Evolutionary conservation across 2,888 invertebrate genomes (phyloP).

Genomic region (Drosophila peninsularis): DNA sequence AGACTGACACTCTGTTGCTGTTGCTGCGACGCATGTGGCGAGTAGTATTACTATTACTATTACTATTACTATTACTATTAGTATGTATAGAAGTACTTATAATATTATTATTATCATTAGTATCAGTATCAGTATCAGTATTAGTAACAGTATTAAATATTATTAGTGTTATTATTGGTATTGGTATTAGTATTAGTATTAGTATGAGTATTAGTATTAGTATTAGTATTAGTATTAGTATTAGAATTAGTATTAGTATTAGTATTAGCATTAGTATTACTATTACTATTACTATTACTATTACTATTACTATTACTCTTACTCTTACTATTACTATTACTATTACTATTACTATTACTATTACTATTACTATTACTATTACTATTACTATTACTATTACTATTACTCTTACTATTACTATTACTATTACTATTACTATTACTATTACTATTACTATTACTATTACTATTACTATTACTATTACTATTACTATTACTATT

Average conservation of each 20-base stretch:
- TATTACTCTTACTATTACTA: constrained; percentile 2
- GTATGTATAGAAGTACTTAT: not conserved
- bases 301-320: not conserved
- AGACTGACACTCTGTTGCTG: not conserved
- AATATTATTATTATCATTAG: not conserved
- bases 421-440: constrained; percentile 1
- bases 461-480: not conserved
- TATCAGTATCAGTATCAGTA: not conserved
- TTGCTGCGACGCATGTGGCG: not conserved
- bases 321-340: not conserved
- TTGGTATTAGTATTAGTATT: not conserved
- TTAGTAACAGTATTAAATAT: not conserved
- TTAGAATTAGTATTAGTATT: not conserved
- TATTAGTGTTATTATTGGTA: not conserved
- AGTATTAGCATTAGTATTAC: not conserved
- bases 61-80: constrained; percentile 2
- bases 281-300: not conserved
- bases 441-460: not conserved
- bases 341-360: constrained; percentile 1
- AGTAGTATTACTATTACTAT: not conserved
- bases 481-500: not conserved
- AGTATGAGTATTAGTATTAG: not conserved
- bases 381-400: not conserved
- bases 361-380: not conserved
- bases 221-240: not conserved